phyloP scores from a whole-genome alignment of 2,797 vertebrate genomes.

The Crocodylus rhombifer region DNA sequence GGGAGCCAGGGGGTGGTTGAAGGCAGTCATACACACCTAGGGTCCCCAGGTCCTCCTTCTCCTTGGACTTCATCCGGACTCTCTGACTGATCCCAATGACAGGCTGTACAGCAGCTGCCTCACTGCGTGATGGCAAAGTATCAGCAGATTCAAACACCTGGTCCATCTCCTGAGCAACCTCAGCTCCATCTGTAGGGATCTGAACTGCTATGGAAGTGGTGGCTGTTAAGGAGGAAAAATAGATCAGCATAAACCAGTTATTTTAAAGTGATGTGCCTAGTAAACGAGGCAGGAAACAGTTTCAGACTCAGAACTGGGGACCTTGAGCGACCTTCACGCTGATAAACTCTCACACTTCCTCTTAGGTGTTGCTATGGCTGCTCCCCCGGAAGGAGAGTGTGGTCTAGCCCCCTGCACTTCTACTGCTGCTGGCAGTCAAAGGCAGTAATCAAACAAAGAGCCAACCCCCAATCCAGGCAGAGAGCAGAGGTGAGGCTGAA shows the following conservation, averaged over 20 bases:
- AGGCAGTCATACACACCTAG: conserved; percentile 77
- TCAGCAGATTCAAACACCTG: conserved; percentile 79
- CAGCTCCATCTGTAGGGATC: conserved; percentile 46
- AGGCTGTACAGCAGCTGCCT: conserved; percentile 86
- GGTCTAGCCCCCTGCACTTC: neutral
- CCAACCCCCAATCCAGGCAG: neutral
- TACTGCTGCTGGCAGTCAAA: neutral
- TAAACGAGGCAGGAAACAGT: neutral
- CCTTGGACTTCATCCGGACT: conserved; percentile 86
- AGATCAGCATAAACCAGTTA: neutral
- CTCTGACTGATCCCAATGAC: conserved; percentile 91
- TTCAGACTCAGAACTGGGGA: neutral
- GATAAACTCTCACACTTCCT: neutral
- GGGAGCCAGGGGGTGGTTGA: neutral
- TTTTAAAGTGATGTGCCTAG: neutral
- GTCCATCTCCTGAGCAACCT: conserved; percentile 7
- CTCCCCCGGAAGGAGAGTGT: neutral
- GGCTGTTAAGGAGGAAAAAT: neutral
- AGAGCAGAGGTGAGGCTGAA: neutral
- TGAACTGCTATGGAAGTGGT: conserved; percentile 8
- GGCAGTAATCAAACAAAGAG: neutral
- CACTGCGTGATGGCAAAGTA: conserved; percentile 74
- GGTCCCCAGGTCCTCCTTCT: conserved; percentile 94
- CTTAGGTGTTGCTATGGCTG: neutral
- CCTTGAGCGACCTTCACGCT: neutral